Evolutionary conservation across 2,888 invertebrate species (phyloP), one percentile per base, ranked within the genome.

Genomic region (Microplitis deprimator): DNA sequence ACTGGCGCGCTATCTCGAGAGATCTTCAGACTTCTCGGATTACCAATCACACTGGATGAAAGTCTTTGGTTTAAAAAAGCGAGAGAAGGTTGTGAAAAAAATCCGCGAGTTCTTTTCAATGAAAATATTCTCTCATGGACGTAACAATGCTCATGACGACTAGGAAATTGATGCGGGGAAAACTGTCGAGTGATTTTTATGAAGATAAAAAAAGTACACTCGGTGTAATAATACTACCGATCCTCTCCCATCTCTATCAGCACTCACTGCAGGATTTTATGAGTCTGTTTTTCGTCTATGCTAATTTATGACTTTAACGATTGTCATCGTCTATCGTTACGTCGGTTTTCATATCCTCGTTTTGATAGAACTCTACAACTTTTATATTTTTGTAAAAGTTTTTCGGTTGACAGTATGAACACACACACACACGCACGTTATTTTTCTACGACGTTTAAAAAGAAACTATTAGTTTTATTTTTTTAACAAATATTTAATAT

Each of bases 271-370:
- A 38, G 13, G 59, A 29, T 82, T 86, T 86, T 86, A 86, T 84
- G 85, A 86, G 81, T 85, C 82, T 86, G 85, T 86, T 86, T 86
- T 86, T 86, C 85, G 83, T 82, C 82, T 85, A 86, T 86, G 86
- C 85, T 85, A 86, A 86, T 86, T 81, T 77, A 84, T 83, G 81
- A 80, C 79, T 77, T 78, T 76, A 76, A 80, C 76, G 79, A 83
- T 82, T 81, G 79, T 83, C 79, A 82, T 82, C 50, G 50, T 82
- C 79, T 80, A 77, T 62, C 68, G 62, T 75, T 65, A 62, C 64
- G 50, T n/a, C n/a, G 1, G 20, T 4, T 65, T 59, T 38, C 62
- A 3, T 68, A 29, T 6, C 39, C 60, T 60, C 74, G 10, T 70
- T 70, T 50, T 3, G 38, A 70, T 70, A 41, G 16, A 50, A 41